Evolutionary conservation across 2,113 vertebrate species (phyloP).

Genomic region (Mobula hypostoma): DNA sequence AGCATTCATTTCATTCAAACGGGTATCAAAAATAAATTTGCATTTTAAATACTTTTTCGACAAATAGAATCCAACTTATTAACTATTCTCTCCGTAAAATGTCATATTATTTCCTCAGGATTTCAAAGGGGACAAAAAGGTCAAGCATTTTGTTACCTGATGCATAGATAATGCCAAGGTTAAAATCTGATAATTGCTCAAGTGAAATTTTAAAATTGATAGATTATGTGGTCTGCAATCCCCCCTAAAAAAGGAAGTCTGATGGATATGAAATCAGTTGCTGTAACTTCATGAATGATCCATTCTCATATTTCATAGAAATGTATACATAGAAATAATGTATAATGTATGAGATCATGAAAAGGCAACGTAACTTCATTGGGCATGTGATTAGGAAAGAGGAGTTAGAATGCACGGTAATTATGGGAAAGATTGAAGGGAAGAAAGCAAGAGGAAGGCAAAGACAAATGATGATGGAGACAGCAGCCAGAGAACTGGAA

Average conservation of each 20-base stretch:
- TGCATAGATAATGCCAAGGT: constrained; percentile 34
- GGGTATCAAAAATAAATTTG: constrained; percentile 33
- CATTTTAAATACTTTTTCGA: constrained; percentile 32
- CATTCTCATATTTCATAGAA: neutral
- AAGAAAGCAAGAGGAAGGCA: no score
- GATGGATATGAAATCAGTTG: neutral
- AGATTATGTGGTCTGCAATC: neutral
- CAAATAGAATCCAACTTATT: constrained; percentile 33
- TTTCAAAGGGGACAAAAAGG: constrained; percentile 16
- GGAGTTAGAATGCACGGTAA: no score
- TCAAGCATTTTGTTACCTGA: constrained; percentile 34
- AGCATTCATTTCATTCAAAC: constrained; percentile 15
- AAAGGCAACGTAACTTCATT: no score
- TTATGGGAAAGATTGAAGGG: no score
- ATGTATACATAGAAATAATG: neutral
- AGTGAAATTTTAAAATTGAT: constrained; percentile 20
- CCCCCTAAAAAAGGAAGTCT: neutral
- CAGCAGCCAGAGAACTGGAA: no score
- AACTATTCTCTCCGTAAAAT: neutral
- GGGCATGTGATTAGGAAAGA: no score
- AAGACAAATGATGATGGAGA: no score
- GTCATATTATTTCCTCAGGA: constrained; percentile 35
- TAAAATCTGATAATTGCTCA: constrained; percentile 16
- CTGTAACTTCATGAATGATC: neutral
- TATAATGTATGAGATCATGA: no score